Conservation (phyloP, 2,113 vertebrate species). For the Barnardius zonarius region DNA sequence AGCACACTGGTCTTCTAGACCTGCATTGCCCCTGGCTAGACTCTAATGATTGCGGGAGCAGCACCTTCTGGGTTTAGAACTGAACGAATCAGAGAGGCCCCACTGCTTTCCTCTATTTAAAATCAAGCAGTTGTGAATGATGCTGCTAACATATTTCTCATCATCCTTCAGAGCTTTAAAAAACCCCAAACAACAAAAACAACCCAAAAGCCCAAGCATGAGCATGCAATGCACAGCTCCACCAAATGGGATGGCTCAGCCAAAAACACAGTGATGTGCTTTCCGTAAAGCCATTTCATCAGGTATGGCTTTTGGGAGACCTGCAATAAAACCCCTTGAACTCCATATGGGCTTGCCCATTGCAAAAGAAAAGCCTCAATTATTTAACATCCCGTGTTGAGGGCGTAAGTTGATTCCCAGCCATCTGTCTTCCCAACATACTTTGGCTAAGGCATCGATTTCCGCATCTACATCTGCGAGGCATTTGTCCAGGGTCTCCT, state of each 20-base stretch:
- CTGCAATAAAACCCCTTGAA: neutral
- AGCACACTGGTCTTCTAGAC: neutral
- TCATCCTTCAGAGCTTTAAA: neutral
- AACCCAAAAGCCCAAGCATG: neutral
- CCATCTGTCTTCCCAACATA: constrained; percentile 47
- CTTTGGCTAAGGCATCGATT: constrained; percentile 81
- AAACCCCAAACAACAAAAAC: neutral
- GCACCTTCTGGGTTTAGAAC: neutral
- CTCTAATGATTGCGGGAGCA: neutral
- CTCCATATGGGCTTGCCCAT: neutral
- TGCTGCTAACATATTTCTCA: neutral
- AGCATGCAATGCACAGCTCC: neutral
- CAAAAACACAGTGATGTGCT: neutral
- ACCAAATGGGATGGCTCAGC: neutral
- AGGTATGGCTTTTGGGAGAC: neutral
- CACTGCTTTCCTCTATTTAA: neutral
- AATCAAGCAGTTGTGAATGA: neutral
- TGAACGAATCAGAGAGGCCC: neutral
- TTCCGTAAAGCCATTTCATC: neutral
- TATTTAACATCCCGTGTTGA: neutral
- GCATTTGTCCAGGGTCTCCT: constrained; percentile 80
- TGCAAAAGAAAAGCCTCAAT: neutral
- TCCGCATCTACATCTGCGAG: constrained; percentile 83
- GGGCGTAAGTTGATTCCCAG: neutral
- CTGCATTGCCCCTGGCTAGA: neutral